Percentiles rank a stretch among this genome's conserved stretches.
These are phyloP conservation scores for Dendropsophus ebraccatus DNA, from an alignment of 2,113 vertebrate species.

Conservation along the genomic window DNA sequence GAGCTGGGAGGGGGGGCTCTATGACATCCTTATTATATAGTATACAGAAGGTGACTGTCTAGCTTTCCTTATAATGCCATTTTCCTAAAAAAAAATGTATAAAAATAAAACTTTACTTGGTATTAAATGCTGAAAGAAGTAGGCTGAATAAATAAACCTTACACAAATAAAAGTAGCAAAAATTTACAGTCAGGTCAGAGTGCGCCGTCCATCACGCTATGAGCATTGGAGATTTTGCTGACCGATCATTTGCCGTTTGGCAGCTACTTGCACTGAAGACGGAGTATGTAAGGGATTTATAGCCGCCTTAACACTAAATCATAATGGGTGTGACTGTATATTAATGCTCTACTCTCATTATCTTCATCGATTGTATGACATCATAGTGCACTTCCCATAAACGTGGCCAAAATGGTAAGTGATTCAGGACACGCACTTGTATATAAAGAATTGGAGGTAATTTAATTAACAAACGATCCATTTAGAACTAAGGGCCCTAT, in stretches of 20 bases:
- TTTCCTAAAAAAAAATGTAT: no score
- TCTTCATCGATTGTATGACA: neutral
- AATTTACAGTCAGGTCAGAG: neutral
- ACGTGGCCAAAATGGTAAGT: neutral
- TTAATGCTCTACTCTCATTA: neutral
- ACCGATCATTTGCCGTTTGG: neutral
- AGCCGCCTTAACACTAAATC: neutral
- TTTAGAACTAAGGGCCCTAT: neutral
- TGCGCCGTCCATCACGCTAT: neutral
- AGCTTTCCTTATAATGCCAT: no score
- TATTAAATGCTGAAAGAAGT: neutral
- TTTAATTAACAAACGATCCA: neutral
- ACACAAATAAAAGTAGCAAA: neutral
- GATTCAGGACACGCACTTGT: neutral
- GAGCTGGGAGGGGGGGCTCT: no score
- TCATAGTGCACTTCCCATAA: neutral
- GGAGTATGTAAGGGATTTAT: neutral
- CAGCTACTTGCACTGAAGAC: neutral
- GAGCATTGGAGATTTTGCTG: neutral
- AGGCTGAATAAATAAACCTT: neutral
- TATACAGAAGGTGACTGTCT: no score
- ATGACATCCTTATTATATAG: no score
- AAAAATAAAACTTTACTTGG: no score
- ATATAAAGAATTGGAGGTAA: neutral
- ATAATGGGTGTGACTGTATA: neutral